phyloP scores from a whole-genome alignment of 1,140 invertebrate species.

The Drosophila lacertosa region DNA sequence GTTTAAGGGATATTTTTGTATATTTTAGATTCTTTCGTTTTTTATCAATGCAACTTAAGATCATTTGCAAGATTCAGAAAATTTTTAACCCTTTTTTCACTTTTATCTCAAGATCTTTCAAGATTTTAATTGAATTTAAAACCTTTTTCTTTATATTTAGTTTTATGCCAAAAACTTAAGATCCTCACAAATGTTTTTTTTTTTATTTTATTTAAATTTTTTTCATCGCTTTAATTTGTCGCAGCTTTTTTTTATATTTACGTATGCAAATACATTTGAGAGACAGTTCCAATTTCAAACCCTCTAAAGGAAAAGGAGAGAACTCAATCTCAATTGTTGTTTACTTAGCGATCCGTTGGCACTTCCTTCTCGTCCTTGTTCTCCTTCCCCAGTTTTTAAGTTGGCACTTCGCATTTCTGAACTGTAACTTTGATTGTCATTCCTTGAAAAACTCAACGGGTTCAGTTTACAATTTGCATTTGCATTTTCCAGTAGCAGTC shows the following conservation, averaged over 20 bases:
- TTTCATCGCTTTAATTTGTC: slow-evolving; percentile 41
- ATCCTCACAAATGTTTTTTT: background rate
- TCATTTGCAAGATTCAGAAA: background rate
- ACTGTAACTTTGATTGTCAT: slow-evolving; percentile 77
- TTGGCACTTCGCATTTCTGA: slow-evolving; percentile 20
- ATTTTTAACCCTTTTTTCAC: background rate
- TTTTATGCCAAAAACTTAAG: background rate
- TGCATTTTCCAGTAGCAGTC: slow-evolving; percentile 53
- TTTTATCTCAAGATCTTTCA: slow-evolving; percentile 5
- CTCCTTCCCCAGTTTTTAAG: slow-evolving; percentile 1
- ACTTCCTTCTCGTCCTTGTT: slow-evolving; percentile 2
- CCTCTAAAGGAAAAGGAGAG: slow-evolving; percentile 12
- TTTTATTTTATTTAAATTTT: background rate
- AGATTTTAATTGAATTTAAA: background rate
- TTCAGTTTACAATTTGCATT: slow-evolving; percentile 78
- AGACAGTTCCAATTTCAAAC: slow-evolving; percentile 19
- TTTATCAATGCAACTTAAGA: background rate
- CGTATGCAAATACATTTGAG: slow-evolving; percentile 32
- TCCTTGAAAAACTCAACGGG: slow-evolving; percentile 69
- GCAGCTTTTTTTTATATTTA: slow-evolving; percentile 33
- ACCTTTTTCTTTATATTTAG: background rate
- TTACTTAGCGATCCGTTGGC: slow-evolving; percentile 57
- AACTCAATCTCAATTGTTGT: slow-evolving; percentile 67
- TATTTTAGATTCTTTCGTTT: background rate
- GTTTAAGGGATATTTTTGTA: too few relatives aligned